These are phyloP conservation scores for Thunnus thynnus DNA, from an alignment of 2,113 vertebrate genomes.

Conservation along the genomic window DNA sequence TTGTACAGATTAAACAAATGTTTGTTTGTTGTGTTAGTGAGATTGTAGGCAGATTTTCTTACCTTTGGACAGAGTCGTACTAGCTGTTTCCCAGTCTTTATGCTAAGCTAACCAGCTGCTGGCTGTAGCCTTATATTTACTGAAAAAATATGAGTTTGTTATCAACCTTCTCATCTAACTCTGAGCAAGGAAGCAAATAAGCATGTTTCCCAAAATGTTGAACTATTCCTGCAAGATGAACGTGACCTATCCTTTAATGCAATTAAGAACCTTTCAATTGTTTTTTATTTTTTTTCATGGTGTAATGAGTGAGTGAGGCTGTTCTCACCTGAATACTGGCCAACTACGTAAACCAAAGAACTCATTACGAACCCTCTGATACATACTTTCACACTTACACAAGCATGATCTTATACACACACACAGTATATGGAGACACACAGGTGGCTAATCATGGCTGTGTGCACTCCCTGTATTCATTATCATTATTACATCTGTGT, in stretches of 20 bases:
- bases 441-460: constrained; percentile 12
- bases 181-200: too few species aligned
- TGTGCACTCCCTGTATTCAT: constrained; percentile 9
- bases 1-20: too few species aligned
- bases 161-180: too few species aligned
- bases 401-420: constrained; percentile 6
- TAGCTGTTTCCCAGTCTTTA: too few species aligned
- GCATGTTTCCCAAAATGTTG: too few species aligned
- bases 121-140: too few species aligned
- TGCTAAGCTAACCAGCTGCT: too few species aligned
- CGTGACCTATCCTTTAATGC: neutral
- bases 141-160: too few species aligned
- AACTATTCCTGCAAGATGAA: too few species aligned
- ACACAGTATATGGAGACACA: neutral
- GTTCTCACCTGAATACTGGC: neutral
- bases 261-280: neutral
- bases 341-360: constrained; percentile 2
- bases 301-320: constrained; percentile 1
- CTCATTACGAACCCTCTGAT: neutral
- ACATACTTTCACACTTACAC: neutral
- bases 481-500: constrained; percentile 41
- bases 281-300: neutral
- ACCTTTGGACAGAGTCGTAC: too few species aligned
- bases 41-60: too few species aligned
- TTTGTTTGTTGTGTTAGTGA: too few species aligned